A percentile compares a stretch with the other conserved stretches of the same genome.
phyloP scores from a whole-genome alignment of 2,797 vertebrate species.

The Tympanoctomys barrerae region DNA sequence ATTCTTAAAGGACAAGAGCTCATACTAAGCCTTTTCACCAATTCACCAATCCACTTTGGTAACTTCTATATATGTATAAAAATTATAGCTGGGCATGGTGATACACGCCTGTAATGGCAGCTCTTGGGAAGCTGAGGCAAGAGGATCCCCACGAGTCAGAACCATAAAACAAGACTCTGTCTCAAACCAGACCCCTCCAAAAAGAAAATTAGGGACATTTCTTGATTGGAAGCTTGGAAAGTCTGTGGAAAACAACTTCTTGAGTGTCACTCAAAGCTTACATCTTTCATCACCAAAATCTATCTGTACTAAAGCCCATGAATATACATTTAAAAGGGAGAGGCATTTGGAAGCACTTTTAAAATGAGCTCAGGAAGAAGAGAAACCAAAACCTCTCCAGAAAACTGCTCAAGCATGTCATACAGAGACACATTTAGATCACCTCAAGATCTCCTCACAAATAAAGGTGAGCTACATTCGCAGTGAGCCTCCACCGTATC shows the following conservation, averaged over 20 bases:
- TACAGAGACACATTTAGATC: background rate
- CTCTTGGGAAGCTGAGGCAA: background rate
- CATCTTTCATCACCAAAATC: slow-evolving; percentile 26
- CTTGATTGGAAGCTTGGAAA: background rate
- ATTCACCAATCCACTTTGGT: slow-evolving; percentile 50
- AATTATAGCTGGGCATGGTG: background rate
- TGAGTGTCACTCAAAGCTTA: slow-evolving; percentile 36
- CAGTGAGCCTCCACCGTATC: background rate
- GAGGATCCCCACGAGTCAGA: background rate
- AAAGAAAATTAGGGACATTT: background rate
- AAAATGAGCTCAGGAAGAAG: slow-evolving; percentile 13
- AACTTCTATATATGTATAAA: slow-evolving; percentile 12
- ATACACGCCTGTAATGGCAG: background rate
- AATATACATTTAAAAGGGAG: background rate
- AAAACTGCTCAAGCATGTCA: slow-evolving; percentile 54
- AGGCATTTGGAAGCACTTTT: background rate
- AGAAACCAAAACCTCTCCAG: background rate
- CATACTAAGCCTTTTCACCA: background rate
- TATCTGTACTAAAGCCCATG: background rate
- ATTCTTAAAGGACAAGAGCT: slow-evolving; percentile 17
- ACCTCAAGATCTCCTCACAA: background rate
- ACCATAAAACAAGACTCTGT: background rate
- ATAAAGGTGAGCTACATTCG: background rate
- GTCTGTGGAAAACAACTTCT: slow-evolving; percentile 30
- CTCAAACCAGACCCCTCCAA: background rate